A percentile compares a stretch with the other conserved stretches of the same genome.
Conservation (phyloP, 2,888 invertebrate genomes). For the Flexamia atlantica region DNA sequence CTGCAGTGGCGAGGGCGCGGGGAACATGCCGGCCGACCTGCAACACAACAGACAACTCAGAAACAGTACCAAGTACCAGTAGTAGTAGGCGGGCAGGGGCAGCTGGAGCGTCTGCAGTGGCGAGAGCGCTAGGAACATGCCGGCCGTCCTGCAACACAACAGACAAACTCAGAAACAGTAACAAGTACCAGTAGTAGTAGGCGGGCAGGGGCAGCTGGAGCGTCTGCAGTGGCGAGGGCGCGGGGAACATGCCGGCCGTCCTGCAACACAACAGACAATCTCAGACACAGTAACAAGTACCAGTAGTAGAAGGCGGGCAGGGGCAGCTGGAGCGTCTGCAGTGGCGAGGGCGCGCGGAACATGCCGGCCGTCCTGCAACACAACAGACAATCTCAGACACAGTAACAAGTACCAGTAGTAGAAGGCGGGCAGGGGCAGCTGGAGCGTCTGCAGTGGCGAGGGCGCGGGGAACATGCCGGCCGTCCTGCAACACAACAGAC, state of each 20-base stretch:
- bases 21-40: constrained; percentile 12
- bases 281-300: too few species aligned
- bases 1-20: constrained; percentile 36
- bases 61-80: constrained; percentile 48
- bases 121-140: constrained; percentile 42
- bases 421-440: too few species aligned
- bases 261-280: not conserved
- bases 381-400: too few species aligned
- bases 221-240: constrained; percentile 35
- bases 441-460: not conserved
- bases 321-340: too few species aligned
- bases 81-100: constrained; percentile 67
- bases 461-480: constrained; percentile 77
- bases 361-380: too few species aligned
- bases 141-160: not conserved
- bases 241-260: constrained; percentile 33
- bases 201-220: constrained; percentile 66
- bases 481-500: constrained; percentile 93
- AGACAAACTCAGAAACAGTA: not conserved
- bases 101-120: constrained; percentile 62
- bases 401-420: too few species aligned
- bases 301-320: too few species aligned
- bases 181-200: constrained; percentile 66
- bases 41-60: not conserved
- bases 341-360: too few species aligned